phyloP scores from a whole-genome alignment of 23 tunicate species.

The Trididemnum miniatum region DNA sequence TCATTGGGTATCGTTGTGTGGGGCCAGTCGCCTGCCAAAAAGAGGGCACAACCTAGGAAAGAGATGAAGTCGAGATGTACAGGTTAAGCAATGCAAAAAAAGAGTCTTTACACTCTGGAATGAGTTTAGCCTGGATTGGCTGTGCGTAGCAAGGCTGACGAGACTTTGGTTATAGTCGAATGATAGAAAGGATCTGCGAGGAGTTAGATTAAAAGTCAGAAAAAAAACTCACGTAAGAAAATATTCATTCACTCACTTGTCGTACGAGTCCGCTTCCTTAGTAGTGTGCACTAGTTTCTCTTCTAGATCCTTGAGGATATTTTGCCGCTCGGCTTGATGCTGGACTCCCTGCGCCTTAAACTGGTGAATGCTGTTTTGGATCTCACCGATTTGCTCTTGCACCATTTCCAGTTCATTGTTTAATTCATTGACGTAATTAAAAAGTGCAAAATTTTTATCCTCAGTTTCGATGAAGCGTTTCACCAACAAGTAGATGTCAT shows the following conservation, averaged over 20 bases:
- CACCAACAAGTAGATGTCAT: constrained; percentile 73
- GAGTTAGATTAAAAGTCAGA: no score
- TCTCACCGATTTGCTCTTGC: constrained; percentile 75
- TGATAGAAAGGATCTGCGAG: no score
- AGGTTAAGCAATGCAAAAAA: no score
- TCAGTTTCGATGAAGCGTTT: constrained; percentile 81
- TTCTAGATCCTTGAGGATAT: constrained; percentile 62
- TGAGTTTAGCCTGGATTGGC: no score
- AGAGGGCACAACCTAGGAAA: no score
- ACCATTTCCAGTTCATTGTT: constrained; percentile 79
- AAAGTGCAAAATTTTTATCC: constrained; percentile 91
- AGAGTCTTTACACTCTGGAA: no score
- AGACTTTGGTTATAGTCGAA: no score
- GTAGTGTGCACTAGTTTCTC: constrained; percentile 49
- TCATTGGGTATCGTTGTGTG: no score
- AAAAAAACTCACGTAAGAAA: no score
- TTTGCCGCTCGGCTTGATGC: constrained; percentile 75
- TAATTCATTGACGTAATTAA: constrained; percentile 89
- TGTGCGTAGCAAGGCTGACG: no score
- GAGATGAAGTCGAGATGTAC: no score
- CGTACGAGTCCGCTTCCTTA: constrained; percentile 77
- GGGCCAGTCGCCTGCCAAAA: no score
- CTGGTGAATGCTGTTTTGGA: constrained; percentile 49
- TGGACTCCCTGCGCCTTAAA: constrained; percentile 93
- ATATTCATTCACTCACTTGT: constrained; percentile 79